Evolutionary conservation across 2,888 invertebrate species (phyloP).

Genomic region (Aleiodes testaceus): DNA sequence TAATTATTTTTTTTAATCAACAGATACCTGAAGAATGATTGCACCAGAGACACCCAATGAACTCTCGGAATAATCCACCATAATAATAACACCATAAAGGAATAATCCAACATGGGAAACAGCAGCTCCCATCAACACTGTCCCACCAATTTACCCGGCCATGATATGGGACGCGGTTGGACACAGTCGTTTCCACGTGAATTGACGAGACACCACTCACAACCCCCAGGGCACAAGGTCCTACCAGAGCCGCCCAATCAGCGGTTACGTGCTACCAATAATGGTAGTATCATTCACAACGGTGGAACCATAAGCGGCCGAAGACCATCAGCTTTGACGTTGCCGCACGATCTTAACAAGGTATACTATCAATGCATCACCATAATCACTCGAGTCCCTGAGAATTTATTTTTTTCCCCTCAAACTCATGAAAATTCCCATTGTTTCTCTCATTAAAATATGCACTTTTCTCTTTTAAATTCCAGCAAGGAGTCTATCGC

Average conservation of each 20-base stretch:
- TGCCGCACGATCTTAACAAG: constrained; percentile 68
- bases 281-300: constrained; percentile 87
- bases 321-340: constrained; percentile 71
- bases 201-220: constrained; percentile 59
- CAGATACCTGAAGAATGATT: constrained; percentile 30
- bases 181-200: constrained; percentile 66
- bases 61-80: constrained; percentile 49
- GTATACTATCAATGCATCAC: constrained; percentile 51
- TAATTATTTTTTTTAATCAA: constrained; percentile 1
- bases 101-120: constrained; percentile 62
- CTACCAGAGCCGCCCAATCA: constrained; percentile 81
- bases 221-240: constrained; percentile 75
- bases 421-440: background rate
- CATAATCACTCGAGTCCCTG: constrained; percentile 1
- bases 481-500: constrained; percentile 60
- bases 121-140: constrained; percentile 61
- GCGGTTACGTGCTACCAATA: constrained; percentile 84
- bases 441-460: background rate
- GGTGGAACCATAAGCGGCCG: constrained; percentile 89
- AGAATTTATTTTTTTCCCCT: too few relatives aligned
- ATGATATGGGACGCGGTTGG: constrained; percentile 63
- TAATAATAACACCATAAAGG: constrained; percentile 47
- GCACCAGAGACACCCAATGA: constrained; percentile 17
- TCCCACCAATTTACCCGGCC: constrained; percentile 48
- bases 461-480: background rate